These are phyloP conservation scores for Chromis chromis DNA, from an alignment of 2,797 vertebrate species.

Conservation along the genomic window DNA sequence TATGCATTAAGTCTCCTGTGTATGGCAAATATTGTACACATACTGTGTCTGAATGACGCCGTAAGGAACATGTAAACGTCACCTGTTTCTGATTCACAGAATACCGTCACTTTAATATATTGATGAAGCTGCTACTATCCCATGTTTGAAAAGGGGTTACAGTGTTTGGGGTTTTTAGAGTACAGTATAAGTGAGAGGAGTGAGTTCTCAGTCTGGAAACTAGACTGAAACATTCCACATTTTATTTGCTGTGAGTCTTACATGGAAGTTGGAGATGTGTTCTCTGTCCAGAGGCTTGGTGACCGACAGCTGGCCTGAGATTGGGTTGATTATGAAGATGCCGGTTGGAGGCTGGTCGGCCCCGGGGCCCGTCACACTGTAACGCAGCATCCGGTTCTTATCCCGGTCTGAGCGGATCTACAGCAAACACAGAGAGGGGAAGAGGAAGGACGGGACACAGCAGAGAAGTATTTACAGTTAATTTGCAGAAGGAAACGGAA, in stretches of 20 bases:
- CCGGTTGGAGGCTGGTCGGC: constrained; percentile 96
- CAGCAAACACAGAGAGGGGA: constrained; percentile 1
- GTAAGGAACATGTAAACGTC: too few species aligned
- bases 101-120: too few species aligned
- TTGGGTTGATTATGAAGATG: constrained; percentile 96
- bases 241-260: constrained; percentile 77
- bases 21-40: too few species aligned
- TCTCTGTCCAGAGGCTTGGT: constrained; percentile 96
- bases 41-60: too few species aligned
- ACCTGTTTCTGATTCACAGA: too few species aligned
- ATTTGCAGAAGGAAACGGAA: neutral
- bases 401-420: constrained; percentile 96
- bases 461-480: neutral
- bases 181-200: too few species aligned
- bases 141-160: too few species aligned
- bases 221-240: too few species aligned
- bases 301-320: constrained; percentile 95
- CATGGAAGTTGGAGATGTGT: constrained; percentile 94
- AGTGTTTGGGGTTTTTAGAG: too few species aligned
- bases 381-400: constrained; percentile 92
- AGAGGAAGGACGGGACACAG: neutral
- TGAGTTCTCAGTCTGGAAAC: too few species aligned
- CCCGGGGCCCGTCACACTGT: constrained; percentile 96
- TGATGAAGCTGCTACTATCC: too few species aligned
- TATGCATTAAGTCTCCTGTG: too few species aligned